Conservation (phyloP, 2,797 vertebrate genomes). For the Chromis chromis region DNA sequence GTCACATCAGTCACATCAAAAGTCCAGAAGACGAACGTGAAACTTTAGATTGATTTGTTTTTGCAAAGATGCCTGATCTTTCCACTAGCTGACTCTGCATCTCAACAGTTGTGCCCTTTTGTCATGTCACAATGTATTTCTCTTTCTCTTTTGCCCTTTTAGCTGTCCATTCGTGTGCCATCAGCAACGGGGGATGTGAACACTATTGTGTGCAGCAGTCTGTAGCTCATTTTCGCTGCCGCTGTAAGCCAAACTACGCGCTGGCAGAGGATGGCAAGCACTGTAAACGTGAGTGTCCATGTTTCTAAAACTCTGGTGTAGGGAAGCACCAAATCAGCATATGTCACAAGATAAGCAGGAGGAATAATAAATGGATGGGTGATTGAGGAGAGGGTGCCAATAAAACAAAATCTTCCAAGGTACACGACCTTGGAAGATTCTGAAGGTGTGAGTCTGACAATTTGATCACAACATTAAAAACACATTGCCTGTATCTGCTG, state of each 20-base stretch:
- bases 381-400: constrained; percentile 4
- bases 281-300: constrained; percentile 87
- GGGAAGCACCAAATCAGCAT: constrained; percentile 19
- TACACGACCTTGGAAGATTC: constrained; percentile 21
- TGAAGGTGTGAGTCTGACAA: constrained; percentile 38
- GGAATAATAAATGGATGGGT: constrained; percentile 8
- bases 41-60: constrained; percentile 11
- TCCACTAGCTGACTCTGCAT: not conserved
- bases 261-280: constrained; percentile 88
- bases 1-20: constrained; percentile 20
- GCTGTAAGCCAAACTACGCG: constrained; percentile 85
- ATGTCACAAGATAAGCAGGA: constrained; percentile 1
- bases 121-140: not conserved
- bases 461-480: constrained; percentile 46
- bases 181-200: constrained; percentile 93
- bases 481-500: constrained; percentile 40
- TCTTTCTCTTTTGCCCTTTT: constrained; percentile 9
- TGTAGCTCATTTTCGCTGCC: constrained; percentile 86
- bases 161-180: constrained; percentile 88
- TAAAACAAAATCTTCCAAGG: not conserved
- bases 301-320: constrained; percentile 25
- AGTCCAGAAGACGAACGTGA: constrained; percentile 5
- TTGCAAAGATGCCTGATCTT: constrained; percentile 4
- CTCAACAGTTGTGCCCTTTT: constrained; percentile 3
- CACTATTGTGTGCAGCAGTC: constrained; percentile 91